phyloP scores from a whole-genome alignment of 2,797 vertebrate genomes.

The Xiphophorus birchmanni region DNA sequence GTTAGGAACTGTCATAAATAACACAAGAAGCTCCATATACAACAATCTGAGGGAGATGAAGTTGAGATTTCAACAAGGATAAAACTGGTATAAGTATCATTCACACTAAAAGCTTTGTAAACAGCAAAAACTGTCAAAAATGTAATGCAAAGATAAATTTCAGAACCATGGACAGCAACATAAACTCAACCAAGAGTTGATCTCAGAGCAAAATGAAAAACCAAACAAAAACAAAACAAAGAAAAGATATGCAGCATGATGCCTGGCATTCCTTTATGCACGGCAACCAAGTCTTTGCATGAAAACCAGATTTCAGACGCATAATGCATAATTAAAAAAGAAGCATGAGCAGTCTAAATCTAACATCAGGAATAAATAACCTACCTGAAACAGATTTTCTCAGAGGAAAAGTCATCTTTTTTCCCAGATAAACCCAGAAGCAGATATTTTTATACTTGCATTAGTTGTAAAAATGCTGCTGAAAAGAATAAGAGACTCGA shows the following conservation, averaged over 20 bases:
- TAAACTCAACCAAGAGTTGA: background rate
- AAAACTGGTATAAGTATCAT: background rate
- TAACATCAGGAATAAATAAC: conserved; percentile 43
- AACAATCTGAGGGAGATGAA: background rate
- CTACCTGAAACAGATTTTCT: conserved; percentile 97
- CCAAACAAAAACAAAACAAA: background rate
- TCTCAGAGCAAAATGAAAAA: background rate
- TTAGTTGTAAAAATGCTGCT: conserved; percentile 26
- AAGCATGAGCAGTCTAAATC: background rate
- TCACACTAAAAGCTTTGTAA: background rate
- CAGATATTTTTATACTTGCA: conserved; percentile 24
- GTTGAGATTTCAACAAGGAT: background rate
- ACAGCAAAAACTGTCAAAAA: background rate
- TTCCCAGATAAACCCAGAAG: conserved; percentile 52
- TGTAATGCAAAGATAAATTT: conserved; percentile 27
- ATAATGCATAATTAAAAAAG: background rate
- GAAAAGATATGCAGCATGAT: background rate
- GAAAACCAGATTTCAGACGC: background rate
- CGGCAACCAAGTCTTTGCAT: background rate
- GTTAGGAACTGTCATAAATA: background rate
- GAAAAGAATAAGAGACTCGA: conserved; percentile 67
- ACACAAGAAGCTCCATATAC: background rate
- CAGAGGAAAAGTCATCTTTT: conserved; percentile 91
- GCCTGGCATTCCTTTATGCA: fast-evolving
- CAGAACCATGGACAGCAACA: conserved; percentile 81